Evolutionary conservation across 2,113 vertebrate species (phyloP).

Genomic region (Arothron firmamentum): DNA sequence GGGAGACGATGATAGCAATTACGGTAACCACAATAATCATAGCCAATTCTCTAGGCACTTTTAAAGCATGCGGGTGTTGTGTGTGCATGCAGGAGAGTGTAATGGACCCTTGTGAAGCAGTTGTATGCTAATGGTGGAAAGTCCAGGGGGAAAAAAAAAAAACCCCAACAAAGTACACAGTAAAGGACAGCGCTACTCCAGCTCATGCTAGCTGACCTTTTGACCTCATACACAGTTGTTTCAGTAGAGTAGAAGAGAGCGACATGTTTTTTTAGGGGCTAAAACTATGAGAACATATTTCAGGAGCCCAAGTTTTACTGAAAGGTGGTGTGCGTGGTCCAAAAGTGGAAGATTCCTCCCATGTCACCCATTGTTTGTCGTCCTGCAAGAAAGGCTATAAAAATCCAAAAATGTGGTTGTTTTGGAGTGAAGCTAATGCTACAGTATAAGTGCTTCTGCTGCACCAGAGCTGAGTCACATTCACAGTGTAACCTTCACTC

Average conservation of each 20-base stretch:
- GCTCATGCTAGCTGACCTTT: no score
- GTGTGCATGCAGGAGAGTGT: slow-evolving; percentile 1
- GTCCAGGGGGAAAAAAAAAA: neutral
- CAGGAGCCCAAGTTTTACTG: no score
- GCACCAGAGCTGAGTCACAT: slow-evolving; percentile 31
- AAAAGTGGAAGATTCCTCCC: no score
- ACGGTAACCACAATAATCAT: slow-evolving; percentile 68
- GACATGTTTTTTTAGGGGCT: no score
- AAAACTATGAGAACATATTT: no score
- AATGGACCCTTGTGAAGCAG: neutral
- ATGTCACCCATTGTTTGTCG: no score
- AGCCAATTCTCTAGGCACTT: slow-evolving; percentile 50
- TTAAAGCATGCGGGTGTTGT: slow-evolving; percentile 41
- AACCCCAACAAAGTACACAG: neutral
- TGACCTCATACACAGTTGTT: no score
- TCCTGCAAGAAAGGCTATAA: neutral
- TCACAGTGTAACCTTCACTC: slow-evolving; percentile 12
- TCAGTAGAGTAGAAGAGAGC: no score
- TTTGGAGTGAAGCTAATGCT: slow-evolving; percentile 13
- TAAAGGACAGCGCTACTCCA: slow-evolving; percentile 7
- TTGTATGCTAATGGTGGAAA: slow-evolving; percentile 16
- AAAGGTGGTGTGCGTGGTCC: no score
- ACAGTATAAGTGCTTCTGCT: slow-evolving; percentile 27
- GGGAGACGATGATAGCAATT: slow-evolving; percentile 72
- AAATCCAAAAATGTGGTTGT: slow-evolving; percentile 9